These are phyloP conservation scores for Drosophila subobscura DNA, from an alignment of 1,140 invertebrate species.

Conservation along the genomic window DNA sequence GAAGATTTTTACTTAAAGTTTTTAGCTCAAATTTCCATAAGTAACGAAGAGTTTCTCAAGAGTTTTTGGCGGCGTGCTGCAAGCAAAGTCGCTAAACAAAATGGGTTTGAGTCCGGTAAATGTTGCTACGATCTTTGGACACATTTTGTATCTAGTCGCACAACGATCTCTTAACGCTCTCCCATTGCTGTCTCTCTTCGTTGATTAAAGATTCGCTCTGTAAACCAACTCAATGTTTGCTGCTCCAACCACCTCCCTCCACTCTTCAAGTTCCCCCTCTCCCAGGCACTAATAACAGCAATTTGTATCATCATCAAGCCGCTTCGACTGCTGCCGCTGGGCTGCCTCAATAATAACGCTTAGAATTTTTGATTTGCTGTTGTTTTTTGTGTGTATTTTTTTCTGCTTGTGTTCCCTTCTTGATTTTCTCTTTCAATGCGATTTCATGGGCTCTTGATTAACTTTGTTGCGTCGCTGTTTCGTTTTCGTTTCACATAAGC, in stretches of 20 bases:
- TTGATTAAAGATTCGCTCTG: conserved; percentile 4
- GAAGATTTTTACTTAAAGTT: too few species aligned
- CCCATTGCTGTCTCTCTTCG: conserved; percentile 20
- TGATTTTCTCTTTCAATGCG: conserved; percentile 66
- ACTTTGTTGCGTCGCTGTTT: conserved; percentile 32
- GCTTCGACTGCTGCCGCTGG: conserved; percentile 6
- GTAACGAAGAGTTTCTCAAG: too few species aligned
- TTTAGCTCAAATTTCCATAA: too few species aligned
- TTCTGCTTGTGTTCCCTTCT: conserved; percentile 4
- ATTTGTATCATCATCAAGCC: conserved; percentile 74
- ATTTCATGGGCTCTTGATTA: conserved; percentile 75
- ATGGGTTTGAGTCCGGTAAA: too few species aligned
- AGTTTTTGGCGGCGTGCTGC: too few species aligned
- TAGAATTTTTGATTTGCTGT: conserved; percentile 69
- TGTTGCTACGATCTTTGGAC: too few species aligned
- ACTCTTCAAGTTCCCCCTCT: conserved; percentile 6
- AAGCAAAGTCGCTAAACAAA: too few species aligned
- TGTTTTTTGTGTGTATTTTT: conserved; percentile 30
- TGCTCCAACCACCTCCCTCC: not conserved
- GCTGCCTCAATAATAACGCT: conserved; percentile 62
- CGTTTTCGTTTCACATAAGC: conserved; percentile 38
- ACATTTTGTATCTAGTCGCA: too few species aligned
- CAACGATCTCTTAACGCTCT: conserved; percentile 7
- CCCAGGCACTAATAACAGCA: conserved; percentile 58
- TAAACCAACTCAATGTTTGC: conserved; percentile 21